Evolutionary conservation across 2,888 invertebrate genomes (phyloP).

Genomic region (Polydrusus tereticollis): DNA sequence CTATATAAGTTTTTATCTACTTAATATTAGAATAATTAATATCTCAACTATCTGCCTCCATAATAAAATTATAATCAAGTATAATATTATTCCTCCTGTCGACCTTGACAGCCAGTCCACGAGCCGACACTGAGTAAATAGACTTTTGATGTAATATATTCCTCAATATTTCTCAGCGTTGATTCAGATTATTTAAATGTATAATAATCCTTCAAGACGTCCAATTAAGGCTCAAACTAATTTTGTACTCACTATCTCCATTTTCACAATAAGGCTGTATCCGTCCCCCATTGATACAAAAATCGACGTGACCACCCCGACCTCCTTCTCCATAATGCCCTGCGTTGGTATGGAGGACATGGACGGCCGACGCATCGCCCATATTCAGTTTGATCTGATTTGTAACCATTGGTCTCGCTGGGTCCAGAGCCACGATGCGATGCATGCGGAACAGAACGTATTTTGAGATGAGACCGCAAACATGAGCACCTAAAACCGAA

Average conservation of each 20-base stretch:
- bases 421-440: conserved; percentile 80
- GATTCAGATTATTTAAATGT: too few relatives aligned
- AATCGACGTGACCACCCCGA: conserved; percentile 81
- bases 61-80: too few relatives aligned
- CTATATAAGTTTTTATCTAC: too few relatives aligned
- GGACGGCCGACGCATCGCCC: conserved; percentile 82
- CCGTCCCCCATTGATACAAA: conserved; percentile 84
- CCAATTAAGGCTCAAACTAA: too few relatives aligned
- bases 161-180: too few relatives aligned
- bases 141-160: too few relatives aligned
- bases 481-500: conserved; percentile 74
- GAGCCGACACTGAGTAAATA: too few relatives aligned
- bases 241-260: conserved; percentile 74
- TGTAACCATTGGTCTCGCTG: conserved; percentile 80
- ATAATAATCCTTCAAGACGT: too few relatives aligned
- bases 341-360: conserved; percentile 84
- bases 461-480: conserved; percentile 82
- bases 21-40: too few relatives aligned
- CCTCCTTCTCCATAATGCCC: conserved; percentile 84
- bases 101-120: too few relatives aligned
- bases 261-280: conserved; percentile 82
- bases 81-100: too few relatives aligned
- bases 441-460: conserved; percentile 80
- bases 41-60: too few relatives aligned
- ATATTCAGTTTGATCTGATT: conserved; percentile 72